Evolutionary conservation across 2,797 vertebrate species (phyloP), one percentile per base, ranked within the genome.

Genomic region (Poecile montanus): DNA sequence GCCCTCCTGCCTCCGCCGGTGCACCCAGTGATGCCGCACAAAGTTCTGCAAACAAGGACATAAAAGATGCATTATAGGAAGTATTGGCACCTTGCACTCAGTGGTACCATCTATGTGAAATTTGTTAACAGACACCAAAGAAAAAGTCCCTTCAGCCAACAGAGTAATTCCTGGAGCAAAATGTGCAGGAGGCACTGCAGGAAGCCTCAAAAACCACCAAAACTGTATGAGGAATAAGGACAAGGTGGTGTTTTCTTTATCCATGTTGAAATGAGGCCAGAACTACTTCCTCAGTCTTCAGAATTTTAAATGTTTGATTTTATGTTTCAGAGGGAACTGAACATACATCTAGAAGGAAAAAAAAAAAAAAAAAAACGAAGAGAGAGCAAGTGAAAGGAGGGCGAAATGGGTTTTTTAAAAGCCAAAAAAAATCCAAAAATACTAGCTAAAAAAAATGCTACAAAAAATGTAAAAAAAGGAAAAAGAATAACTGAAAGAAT

Each of bases 11-110:
- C 99, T 97, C 29, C 99, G 97, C 62, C 99, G 98, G 97, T 99
- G 99, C 45, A 99, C 99, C 99, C 99, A 99, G 97, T 99, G 99
- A 94, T 99, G 99, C 93, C 99, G 98, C 93, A 99, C 98, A 84
- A 98, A 97, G 93, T 99, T 99, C 98, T 99, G 98, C 94, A 97
- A 89, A 89, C 91, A 75, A 94, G 78, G 91, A 97, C 56, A 85
- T 88, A 93, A 91, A 72, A 56, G 16, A 36, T 3, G 1, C 4
- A 8, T 44, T 60, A 32, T 0, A 77, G 47, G 34, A 70, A 83
- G 17, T 34, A 51, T 4, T 13, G 25, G 14, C 15, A 79, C 26
- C 9, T 42, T 63, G 22, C 13, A 11, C 19, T 88, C 42, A 50
- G 3, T 2, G 3, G 34, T 47, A 62, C 5, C 32, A 58, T 26